phyloP scores from a whole-genome alignment of 2,113 vertebrate species.

The Daubentonia madagascariensis region DNA sequence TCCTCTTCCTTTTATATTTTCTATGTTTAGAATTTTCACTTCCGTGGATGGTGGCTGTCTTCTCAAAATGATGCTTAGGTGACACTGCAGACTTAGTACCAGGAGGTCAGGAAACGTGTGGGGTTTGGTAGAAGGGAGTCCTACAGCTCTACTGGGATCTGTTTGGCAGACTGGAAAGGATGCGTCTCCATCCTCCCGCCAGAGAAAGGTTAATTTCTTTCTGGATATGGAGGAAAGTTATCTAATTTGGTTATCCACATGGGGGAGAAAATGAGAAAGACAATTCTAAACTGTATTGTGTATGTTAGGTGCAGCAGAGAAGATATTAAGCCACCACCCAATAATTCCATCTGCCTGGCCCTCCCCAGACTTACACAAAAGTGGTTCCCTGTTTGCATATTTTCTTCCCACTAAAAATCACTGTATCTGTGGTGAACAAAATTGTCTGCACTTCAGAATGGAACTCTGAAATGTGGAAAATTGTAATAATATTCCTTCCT shows the following conservation, averaged over 20 bases:
- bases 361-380: background rate
- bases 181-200: background rate
- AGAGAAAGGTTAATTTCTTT: constrained; percentile 8
- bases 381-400: background rate
- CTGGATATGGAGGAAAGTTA: background rate
- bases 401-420: background rate
- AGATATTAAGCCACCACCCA: background rate
- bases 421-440: background rate
- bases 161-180: background rate
- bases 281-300: background rate
- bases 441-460: background rate
- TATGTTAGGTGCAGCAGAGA: background rate
- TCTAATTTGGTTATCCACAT: background rate
- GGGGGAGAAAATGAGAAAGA: background rate
- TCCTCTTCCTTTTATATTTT: background rate
- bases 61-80: background rate
- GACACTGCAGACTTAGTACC: background rate
- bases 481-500: background rate
- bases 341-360: background rate
- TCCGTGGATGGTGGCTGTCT: background rate
- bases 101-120: background rate
- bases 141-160: background rate
- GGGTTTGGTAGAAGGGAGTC: background rate
- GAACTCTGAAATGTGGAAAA: background rate
- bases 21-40: background rate